Conservation (phyloP, 2,797 vertebrate genomes). For the Chromobotia macracanthus region DNA sequence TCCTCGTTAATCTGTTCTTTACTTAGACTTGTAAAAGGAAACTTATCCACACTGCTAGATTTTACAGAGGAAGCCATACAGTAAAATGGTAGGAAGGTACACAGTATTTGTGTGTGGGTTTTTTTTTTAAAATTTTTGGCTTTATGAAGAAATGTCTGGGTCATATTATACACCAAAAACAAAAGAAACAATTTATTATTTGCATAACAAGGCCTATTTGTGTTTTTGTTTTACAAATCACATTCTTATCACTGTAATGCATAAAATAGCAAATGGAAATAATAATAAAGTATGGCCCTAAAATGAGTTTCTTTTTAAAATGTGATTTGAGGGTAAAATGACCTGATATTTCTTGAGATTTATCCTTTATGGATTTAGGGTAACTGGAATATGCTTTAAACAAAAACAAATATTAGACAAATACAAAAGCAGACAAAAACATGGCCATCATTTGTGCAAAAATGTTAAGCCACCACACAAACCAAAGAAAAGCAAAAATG, state of each 20-base stretch:
- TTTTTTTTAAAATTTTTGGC: too few species aligned
- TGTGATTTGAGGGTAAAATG: neutral
- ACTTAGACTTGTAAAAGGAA: neutral
- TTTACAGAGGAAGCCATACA: neutral
- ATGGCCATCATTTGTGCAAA: neutral
- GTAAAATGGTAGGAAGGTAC: neutral
- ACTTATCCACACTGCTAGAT: neutral
- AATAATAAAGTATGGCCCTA: too few species aligned
- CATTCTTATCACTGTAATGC: too few species aligned
- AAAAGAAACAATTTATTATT: too few species aligned
- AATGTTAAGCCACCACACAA: neutral
- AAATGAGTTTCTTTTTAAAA: too few species aligned
- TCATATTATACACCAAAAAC: neutral
- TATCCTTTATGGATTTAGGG: neutral
- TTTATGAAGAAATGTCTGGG: neutral
- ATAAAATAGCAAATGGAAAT: too few species aligned
- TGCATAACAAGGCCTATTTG: too few species aligned
- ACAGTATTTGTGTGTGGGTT: too few species aligned
- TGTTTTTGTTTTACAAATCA: too few species aligned
- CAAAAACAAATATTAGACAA: too few species aligned
- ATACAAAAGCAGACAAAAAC: neutral
- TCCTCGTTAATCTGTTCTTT: neutral
- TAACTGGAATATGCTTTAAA: neutral
- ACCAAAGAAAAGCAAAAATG: neutral
- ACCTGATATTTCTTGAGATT: neutral